Conservation (phyloP, 1,140 invertebrate species). For the Platyura marginata region DNA sequence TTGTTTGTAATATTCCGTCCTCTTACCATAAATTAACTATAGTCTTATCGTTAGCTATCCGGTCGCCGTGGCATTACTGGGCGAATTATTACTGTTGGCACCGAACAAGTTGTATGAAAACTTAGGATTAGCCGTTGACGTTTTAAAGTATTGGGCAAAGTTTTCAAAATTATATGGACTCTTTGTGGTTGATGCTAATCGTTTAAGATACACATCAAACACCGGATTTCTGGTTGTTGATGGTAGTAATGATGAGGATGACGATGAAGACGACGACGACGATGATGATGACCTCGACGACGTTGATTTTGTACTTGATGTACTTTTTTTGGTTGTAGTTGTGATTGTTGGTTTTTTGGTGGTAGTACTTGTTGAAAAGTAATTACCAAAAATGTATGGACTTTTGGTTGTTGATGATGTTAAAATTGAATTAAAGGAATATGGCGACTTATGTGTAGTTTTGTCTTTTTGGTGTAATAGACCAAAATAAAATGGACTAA, state of each 20-base stretch:
- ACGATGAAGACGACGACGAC: not conserved
- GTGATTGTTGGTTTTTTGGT: conserved; percentile 5
- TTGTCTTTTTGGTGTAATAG: not conserved
- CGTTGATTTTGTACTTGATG: not conserved
- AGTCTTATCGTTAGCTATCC: no score
- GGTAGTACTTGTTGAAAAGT: conserved; percentile 3
- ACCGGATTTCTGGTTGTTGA: conserved; percentile 9
- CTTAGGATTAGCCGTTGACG: not conserved
- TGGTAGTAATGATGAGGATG: not conserved
- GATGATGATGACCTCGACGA: not conserved
- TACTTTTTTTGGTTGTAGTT: conserved; percentile 2
- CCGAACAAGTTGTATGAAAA: conserved; percentile 1
- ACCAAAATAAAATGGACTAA: not conserved
- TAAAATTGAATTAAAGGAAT: no score
- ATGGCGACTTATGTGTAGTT: no score
- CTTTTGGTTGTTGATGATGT: conserved; percentile 4
- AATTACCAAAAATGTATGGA: conserved; percentile 4
- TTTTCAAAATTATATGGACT: conserved; percentile 26
- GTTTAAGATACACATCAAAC: conserved; percentile 16
- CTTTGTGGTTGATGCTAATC: conserved; percentile 17
- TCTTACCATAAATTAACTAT: no score
- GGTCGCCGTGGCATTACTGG: not conserved
- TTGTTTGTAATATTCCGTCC: no score
- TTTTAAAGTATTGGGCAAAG: conserved; percentile 12
- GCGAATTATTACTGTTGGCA: not conserved